Evolutionary conservation across 2,888 invertebrate genomes (phyloP).

Genomic region (Ischnus inquisitorius): DNA sequence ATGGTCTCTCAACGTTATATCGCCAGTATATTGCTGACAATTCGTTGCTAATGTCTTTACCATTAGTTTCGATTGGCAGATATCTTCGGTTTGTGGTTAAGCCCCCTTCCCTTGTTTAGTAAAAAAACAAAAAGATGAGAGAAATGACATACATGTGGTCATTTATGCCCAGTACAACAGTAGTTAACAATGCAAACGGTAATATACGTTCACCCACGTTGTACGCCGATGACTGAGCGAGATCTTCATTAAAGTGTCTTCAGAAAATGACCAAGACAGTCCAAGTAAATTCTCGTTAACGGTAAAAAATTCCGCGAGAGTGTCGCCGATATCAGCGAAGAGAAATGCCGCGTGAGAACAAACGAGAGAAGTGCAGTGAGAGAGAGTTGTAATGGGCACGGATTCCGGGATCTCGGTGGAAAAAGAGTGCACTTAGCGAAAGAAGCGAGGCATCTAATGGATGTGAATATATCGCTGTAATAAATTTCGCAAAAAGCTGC

Average conservation of each 20-base stretch:
- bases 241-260: constrained; percentile 23
- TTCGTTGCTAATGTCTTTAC: constrained; percentile 83
- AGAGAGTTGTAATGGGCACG: constrained; percentile 56
- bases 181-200: not conserved
- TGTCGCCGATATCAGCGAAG: not conserved
- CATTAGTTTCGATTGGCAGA: constrained; percentile 81
- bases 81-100: constrained; percentile 16
- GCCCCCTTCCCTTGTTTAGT: not conserved
- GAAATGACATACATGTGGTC: not conserved
- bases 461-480: constrained; percentile 85
- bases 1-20: constrained; percentile 84
- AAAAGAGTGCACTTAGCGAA: constrained; percentile 77
- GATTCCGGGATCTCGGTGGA: constrained; percentile 71
- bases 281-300: constrained; percentile 2
- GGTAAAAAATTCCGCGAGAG: constrained; percentile 16
- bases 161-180: constrained; percentile 4
- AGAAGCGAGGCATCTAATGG: constrained; percentile 84
- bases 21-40: constrained; percentile 83
- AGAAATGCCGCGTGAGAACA: constrained; percentile 1
- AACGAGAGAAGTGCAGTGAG: constrained; percentile 23
- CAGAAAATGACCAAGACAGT: not conserved
- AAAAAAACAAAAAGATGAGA: constrained; percentile 2
- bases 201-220: not conserved
- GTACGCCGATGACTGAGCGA: not conserved
- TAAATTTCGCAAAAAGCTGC: constrained; percentile 84